Base-by-base conservation (phyloP, 2,113 vertebrate genomes). In the Octodon degus region DNA sequence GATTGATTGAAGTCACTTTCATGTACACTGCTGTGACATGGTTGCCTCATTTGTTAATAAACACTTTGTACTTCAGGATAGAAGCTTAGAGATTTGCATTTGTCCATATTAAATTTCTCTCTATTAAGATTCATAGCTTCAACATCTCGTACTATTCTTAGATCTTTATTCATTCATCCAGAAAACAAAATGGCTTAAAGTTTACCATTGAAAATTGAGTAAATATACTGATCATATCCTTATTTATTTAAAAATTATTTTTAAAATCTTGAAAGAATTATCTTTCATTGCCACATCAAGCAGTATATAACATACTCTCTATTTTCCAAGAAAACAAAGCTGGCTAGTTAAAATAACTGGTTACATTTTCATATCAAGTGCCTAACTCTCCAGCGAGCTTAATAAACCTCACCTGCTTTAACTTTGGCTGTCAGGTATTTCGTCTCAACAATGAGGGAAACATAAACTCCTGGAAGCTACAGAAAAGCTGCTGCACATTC, bases 81-180 rank as follows among this genome's bases (percentile, higher is more conserved):
- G 55, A 74, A 81, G 70, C 58, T 62, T 47, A 67, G 58, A 27
- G 79, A 30, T 89, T 62, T 32, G 37, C 80, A 89, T 90, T 81
- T 70, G 24, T 88, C 89, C 19, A 82, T n/a, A 27, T 77, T 50
- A 58, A 50, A 37, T 91, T 70, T 89, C 25, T 2, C n/a, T 47
- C 12, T 17, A 5, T 58, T 30, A 25, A 13, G 84, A 62, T 72
- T 50, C 50, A 81, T 25, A 25, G 7, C 53, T 81, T 34, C 25
- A 65, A 16, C 2, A 10, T 72, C 30, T 22, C 43, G 63, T n/a
- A 20, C 2, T 16, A 16, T n/a, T 60, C n/a, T 55, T 30, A 58
- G 60, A 7, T 63, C 40, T 13, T 20, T n/a, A 68, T 34, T 91
- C 30, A 55, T 62, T 84, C 20, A 85, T 37, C 40, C n/a, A 22